Conservation (phyloP, 2,888 invertebrate genomes). For the Anthrax anthrax region DNA sequence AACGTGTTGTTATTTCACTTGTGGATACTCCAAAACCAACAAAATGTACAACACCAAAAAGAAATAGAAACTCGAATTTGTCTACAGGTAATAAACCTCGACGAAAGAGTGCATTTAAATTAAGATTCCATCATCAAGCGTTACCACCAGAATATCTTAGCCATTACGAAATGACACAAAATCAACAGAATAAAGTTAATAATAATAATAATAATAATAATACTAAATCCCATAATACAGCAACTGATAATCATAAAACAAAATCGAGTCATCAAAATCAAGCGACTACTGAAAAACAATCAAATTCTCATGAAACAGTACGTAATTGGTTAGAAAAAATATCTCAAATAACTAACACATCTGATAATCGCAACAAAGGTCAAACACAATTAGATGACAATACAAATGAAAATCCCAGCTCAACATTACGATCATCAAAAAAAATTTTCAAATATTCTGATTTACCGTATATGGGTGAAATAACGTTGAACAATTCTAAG, state of each 20-base stretch:
- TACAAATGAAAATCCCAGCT: conserved; percentile 18
- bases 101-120: conserved; percentile 46
- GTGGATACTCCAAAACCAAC: neutral
- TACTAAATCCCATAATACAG: neutral
- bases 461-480: conserved; percentile 84
- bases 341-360: conserved; percentile 43
- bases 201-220: conserved; percentile 1
- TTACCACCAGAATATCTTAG: conserved; percentile 63
- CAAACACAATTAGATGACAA: conserved; percentile 16
- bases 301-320: conserved; percentile 47
- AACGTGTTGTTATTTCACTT: too few relatives aligned
- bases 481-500: conserved; percentile 75
- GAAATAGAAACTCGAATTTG: neutral
- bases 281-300: neutral
- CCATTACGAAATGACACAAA: conserved; percentile 60
- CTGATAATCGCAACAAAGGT: conserved; percentile 10
- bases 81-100: neutral
- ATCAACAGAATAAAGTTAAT: conserved; percentile 28
- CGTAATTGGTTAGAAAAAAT: conserved; percentile 63
- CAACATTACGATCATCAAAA: conserved; percentile 16
- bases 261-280: conserved; percentile 1
- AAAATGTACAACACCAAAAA: conserved; percentile 13
- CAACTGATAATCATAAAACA: conserved; percentile 1
- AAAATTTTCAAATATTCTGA: conserved; percentile 61
- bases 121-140: conserved; percentile 69